A percentile compares a stretch with the other conserved stretches of the same genome.
Conservation (phyloP, 2,113 vertebrate genomes). For the Oplegnathus fasciatus region DNA sequence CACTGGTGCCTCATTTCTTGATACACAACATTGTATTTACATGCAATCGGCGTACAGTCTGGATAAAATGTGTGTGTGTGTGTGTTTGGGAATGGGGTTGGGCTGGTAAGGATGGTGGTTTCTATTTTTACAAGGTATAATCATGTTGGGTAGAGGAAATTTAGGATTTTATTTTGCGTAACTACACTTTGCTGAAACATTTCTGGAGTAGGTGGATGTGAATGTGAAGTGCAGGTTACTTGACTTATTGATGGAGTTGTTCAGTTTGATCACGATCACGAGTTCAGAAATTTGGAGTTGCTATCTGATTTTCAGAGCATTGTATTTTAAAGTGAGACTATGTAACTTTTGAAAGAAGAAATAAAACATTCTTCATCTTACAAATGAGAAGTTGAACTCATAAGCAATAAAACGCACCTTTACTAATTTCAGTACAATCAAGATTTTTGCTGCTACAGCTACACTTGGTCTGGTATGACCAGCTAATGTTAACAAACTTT, state of each 20-base stretch:
- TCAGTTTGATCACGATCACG: not conserved
- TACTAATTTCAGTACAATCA: not conserved
- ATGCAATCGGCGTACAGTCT: conserved; percentile 19
- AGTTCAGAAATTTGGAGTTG: too few species aligned
- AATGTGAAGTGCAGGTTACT: not conserved
- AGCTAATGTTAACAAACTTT: too few species aligned
- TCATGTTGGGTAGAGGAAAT: not conserved
- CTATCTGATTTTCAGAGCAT: too few species aligned
- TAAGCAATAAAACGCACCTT: not conserved
- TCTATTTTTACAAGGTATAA: not conserved
- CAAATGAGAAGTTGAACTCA: not conserved
- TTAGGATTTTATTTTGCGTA: not conserved
- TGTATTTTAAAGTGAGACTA: not conserved
- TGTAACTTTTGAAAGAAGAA: not conserved
- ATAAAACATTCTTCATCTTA: not conserved
- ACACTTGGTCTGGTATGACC: too few species aligned
- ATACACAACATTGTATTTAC: conserved; percentile 21
- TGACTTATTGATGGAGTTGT: not conserved
- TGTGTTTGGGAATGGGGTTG: not conserved
- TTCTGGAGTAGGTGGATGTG: not conserved
- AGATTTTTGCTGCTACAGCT: too few species aligned
- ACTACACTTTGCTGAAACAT: not conserved
- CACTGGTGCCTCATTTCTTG: conserved; percentile 28
- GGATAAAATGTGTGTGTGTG: conserved; percentile 20
- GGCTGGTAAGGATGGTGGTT: conserved; percentile 15